A percentile compares a stretch with the other conserved stretches of the same genome.
phyloP scores from a whole-genome alignment of 2,113 vertebrate species.

The Micronisus gabar region DNA sequence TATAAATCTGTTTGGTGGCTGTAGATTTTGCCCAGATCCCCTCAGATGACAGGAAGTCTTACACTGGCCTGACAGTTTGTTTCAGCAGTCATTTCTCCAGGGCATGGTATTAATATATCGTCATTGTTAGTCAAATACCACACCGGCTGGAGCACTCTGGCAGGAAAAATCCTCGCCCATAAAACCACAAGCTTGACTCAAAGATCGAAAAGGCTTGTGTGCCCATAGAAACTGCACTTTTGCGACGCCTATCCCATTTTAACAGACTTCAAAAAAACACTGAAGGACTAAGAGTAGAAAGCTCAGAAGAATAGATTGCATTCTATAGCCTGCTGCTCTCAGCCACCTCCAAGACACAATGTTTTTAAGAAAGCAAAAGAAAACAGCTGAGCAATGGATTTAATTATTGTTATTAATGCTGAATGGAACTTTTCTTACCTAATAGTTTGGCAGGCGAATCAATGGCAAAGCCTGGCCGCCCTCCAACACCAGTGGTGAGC shows the following conservation, averaged over 20 bases:
- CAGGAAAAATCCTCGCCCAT: background rate
- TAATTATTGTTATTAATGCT: background rate
- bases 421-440: background rate
- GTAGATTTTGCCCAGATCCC: background rate
- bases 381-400: background rate
- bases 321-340: background rate
- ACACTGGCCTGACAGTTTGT: background rate
- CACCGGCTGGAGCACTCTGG: background rate
- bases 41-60: background rate
- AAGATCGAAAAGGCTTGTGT: background rate
- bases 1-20: background rate
- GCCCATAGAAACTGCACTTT: background rate
- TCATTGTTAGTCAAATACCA: background rate
- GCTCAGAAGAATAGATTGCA: background rate
- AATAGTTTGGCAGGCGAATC: background rate
- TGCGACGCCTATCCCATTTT: background rate
- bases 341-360: background rate
- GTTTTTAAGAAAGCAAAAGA: background rate
- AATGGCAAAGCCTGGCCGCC: background rate
- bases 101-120: background rate
- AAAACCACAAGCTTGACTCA: background rate
- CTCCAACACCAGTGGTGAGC: background rate
- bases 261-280: background rate
- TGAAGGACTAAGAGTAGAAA: background rate
- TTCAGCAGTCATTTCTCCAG: conserved; percentile 33